A percentile compares a stretch with the other conserved stretches of the same genome.
Conservation (phyloP, 2,797 vertebrate species). For the Odontamblyopus lacepedii region DNA sequence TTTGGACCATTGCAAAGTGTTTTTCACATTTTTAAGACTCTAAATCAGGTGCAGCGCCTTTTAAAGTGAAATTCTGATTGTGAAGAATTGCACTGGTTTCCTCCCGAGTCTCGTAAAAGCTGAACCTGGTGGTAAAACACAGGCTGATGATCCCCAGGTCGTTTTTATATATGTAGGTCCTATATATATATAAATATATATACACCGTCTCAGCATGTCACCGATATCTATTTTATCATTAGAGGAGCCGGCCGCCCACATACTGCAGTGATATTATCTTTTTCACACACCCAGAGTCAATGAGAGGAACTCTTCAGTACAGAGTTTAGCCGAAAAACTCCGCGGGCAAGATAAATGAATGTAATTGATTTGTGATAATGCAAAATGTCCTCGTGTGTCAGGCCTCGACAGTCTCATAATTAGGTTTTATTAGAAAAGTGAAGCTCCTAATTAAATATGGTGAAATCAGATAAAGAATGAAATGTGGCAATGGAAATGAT, state of each 20-base stretch:
- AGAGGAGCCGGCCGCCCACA: conserved; percentile 27
- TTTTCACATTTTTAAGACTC: no score
- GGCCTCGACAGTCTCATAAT: background rate
- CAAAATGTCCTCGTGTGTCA: conserved; percentile 4
- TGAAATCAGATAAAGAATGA: background rate
- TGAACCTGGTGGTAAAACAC: conserved; percentile 63
- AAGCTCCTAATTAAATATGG: background rate
- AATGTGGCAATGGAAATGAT: background rate
- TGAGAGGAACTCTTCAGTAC: conserved; percentile 11
- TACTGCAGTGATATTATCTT: conserved; percentile 41
- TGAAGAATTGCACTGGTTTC: conserved; percentile 30
- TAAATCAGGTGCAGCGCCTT: no score
- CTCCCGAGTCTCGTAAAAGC: conserved; percentile 31
- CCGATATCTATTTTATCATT: conserved; percentile 57
- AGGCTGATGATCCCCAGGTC: conserved; percentile 49
- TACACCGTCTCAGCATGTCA: conserved; percentile 58
- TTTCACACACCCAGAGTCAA: conserved; percentile 26
- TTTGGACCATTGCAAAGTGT: no score
- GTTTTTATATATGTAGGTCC: conserved; percentile 51
- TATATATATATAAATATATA: background rate
- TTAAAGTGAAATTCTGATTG: conserved; percentile 54
- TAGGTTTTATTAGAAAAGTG: conserved; percentile 5
- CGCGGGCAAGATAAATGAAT: background rate
- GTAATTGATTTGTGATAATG: conserved; percentile 7
- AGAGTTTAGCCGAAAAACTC: background rate